Conservation (phyloP, 2,888 invertebrate species). For the Anorthoa munda region DNA sequence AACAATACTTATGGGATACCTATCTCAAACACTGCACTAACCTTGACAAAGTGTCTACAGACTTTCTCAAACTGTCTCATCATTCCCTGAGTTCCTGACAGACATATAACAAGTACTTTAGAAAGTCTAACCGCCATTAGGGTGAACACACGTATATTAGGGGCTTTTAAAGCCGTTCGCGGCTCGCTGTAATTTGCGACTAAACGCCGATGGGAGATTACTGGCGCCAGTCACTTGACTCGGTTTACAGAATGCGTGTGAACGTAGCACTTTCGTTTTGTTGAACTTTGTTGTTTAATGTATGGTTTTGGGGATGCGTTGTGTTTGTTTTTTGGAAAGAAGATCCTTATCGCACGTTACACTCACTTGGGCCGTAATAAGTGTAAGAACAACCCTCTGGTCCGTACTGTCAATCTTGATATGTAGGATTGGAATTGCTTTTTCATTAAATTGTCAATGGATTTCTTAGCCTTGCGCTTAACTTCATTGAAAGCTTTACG, state of each 20-base stretch:
- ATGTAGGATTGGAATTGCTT: too few relatives aligned
- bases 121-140: slow-evolving; percentile 51
- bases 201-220: slow-evolving; percentile 61
- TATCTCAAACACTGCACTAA: slow-evolving; percentile 1
- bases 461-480: too few relatives aligned
- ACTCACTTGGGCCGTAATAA: too few relatives aligned
- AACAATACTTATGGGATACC: not conserved
- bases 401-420: too few relatives aligned
- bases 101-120: slow-evolving; percentile 53
- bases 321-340: not conserved
- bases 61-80: slow-evolving; percentile 22
- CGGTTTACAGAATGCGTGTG: slow-evolving; percentile 13
- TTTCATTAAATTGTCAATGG: too few relatives aligned
- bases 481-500: too few relatives aligned
- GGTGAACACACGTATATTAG: slow-evolving; percentile 55
- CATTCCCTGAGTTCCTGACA: slow-evolving; percentile 18
- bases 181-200: slow-evolving; percentile 59
- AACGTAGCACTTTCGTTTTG: slow-evolving; percentile 11
- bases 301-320: too few relatives aligned
- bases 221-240: slow-evolving; percentile 47
- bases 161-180: slow-evolving; percentile 61
- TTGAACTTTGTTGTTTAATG: not conserved
- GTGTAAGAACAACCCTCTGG: too few relatives aligned
- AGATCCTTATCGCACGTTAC: too few relatives aligned
- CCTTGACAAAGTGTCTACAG: not conserved